phyloP scores from a whole-genome alignment of 2,113 vertebrate species.

The Oreochromis tanganicae region DNA sequence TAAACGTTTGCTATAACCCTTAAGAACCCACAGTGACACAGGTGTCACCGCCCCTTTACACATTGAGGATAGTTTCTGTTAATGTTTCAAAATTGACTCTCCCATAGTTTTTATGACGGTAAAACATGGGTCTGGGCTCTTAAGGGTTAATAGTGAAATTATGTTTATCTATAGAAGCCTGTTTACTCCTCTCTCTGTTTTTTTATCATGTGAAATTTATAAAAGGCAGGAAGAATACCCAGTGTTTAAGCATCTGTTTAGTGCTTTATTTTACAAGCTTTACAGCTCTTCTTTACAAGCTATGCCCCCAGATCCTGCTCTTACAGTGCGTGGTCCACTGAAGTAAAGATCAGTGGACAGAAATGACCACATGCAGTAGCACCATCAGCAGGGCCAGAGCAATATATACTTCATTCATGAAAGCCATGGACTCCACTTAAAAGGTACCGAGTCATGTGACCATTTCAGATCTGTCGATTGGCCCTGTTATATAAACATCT shows the following conservation, averaged over 20 bases:
- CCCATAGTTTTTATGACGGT: too few species aligned
- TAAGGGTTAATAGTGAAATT: neutral
- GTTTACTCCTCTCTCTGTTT: neutral
- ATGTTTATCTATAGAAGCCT: neutral
- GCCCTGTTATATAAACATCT: neutral
- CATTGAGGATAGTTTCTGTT: too few species aligned
- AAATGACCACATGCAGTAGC: neutral
- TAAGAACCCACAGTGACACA: too few species aligned
- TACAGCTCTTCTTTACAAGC: neutral
- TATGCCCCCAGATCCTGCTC: conserved; percentile 14
- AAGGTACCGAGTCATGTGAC: neutral
- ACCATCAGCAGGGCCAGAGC: neutral
- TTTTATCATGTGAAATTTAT: neutral
- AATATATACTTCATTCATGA: neutral
- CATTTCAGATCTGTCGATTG: neutral
- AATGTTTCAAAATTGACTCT: too few species aligned
- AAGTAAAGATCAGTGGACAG: neutral
- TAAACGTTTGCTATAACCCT: neutral
- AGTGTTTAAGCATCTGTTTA: neutral
- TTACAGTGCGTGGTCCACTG: neutral
- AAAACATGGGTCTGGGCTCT: too few species aligned
- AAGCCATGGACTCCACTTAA: neutral
- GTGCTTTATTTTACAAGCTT: neutral
- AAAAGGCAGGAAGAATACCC: neutral
- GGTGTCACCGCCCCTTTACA: too few species aligned